These are phyloP conservation scores for Osmoderma eremita DNA, from an alignment of 2,888 invertebrate species.

Conservation along the genomic window DNA sequence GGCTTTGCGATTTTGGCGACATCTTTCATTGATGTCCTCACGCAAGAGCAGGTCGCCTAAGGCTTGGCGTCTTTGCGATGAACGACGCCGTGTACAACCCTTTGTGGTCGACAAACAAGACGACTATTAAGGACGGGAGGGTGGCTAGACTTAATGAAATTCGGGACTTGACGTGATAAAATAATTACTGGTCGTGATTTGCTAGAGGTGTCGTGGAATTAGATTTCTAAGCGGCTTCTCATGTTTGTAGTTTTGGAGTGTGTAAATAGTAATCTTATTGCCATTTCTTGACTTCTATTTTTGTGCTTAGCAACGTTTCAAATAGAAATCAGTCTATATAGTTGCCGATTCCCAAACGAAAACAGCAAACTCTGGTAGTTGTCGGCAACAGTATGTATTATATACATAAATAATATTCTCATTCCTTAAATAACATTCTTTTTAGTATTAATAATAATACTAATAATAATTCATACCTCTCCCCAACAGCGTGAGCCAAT, in stretches of 20 bases:
- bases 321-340: too few species aligned
- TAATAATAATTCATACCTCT: too few species aligned
- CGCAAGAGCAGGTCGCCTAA: constrained; percentile 18
- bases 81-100: constrained; percentile 14
- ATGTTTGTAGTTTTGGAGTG: background rate
- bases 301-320: too few species aligned
- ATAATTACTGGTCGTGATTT: constrained; percentile 13
- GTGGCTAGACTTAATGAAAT: constrained; percentile 24
- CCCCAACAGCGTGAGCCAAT: too few species aligned
- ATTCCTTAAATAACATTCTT: too few species aligned
- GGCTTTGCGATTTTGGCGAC: constrained; percentile 8
- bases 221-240: background rate
- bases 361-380: too few species aligned
- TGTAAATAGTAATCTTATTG: constrained; percentile 10
- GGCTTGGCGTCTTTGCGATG: constrained; percentile 21
- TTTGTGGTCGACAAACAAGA: constrained; percentile 24
- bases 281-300: too few species aligned
- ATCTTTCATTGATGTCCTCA: constrained; percentile 34
- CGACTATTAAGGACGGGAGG: constrained; percentile 30
- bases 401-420: too few species aligned
- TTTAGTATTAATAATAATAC: too few species aligned
- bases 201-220: background rate
- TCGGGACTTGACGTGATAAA: constrained; percentile 27
- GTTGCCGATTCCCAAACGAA: too few species aligned
- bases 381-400: too few species aligned